Base-by-base conservation (phyloP, 2,113 vertebrate species). In the Chaetops frenatus region DNA sequence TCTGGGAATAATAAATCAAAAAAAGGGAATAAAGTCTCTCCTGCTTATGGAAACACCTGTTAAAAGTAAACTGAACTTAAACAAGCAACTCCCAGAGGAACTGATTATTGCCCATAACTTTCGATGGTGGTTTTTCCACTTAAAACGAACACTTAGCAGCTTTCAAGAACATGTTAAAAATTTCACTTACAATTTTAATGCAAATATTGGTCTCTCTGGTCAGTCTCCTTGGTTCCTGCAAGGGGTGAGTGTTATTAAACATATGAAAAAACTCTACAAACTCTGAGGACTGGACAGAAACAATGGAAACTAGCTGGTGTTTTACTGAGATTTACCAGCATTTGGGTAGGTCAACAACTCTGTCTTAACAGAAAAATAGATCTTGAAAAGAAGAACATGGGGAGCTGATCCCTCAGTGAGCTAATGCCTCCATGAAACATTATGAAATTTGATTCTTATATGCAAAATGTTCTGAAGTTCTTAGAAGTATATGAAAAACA, bases 1-100 rank as follows among this genome's bases (percentile, higher is more conserved):
- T 91, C 60, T 94, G 71, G 71, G 71, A 97, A 54, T 85, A 83
- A 80, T 96, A 94, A 95, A 95, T 94, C 45, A 91, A 94, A 95
- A 95, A 95, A 9, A 67, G 9, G 40, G 73, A 58, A 80, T 70
- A 82, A 47, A 96, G 9, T 84, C 35, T 53, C 51, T 82, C 36
- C 56, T 64, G 74, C 48, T 93, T 90, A 60, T 38, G 19, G 78
- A 44, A 91, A 95, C 67, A 83, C 81, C 86, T 95, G 76, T 74
- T 86, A 76, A 92, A 90, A 93, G 93, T 73, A 94, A 86, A 51
- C 80, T 62, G 10, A 81, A 51, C n/a, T 79, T 88, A 51, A 67
- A 73, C 64, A 67, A 84, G 72, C 72, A 92, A 13, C 47, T 87
- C 88, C 74, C 79, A n/a, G 50, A 76, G 92, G 64, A 89, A 53